These are phyloP conservation scores for Drosophila pseudotalamancana DNA, from an alignment of 2,888 invertebrate genomes.

Conservation along the genomic window DNA sequence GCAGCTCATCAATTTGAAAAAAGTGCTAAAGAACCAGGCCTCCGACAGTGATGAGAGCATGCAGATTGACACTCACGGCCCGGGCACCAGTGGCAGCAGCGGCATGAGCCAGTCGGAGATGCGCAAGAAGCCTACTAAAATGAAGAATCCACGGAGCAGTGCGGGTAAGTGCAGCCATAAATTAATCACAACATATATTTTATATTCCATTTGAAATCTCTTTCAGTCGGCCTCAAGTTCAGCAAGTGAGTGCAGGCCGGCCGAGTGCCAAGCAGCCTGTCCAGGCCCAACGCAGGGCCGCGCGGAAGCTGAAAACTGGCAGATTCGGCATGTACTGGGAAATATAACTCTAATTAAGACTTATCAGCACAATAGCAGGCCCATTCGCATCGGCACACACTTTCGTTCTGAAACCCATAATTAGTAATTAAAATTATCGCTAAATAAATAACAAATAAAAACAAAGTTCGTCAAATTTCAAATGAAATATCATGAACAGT, in stretches of 20 bases:
- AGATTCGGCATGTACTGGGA: constrained; percentile 11
- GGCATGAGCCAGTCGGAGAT: constrained; percentile 66
- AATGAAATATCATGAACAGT: constrained; percentile 12
- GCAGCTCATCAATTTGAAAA: constrained; percentile 94
- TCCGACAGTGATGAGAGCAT: constrained; percentile 94
- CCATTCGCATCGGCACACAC: constrained; percentile 19
- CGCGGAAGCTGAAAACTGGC: constrained; percentile 12
- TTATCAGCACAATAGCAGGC: neutral
- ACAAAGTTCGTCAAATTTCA: constrained; percentile 31
- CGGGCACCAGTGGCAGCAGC: constrained; percentile 84
- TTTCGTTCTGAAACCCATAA: constrained; percentile 22
- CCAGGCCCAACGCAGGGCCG: constrained; percentile 6
- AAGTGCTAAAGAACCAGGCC: constrained; percentile 92
- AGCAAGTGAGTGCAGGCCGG: constrained; percentile 63
- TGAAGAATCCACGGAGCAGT: constrained; percentile 79
- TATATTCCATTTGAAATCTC: neutral
- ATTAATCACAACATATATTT: neutral
- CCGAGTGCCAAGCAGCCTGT: constrained; percentile 18
- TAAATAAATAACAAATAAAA: constrained; percentile 49
- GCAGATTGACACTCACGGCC: constrained; percentile 89
- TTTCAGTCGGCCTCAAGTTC: constrained; percentile 67
- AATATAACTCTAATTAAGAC: constrained; percentile 27
- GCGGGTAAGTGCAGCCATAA: constrained; percentile 57
- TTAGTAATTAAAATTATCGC: constrained; percentile 49
- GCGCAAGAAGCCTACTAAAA: constrained; percentile 83